Evolutionary conservation across 2,113 vertebrate genomes (phyloP).

Genomic region (Tilapia sparmanii): DNA sequence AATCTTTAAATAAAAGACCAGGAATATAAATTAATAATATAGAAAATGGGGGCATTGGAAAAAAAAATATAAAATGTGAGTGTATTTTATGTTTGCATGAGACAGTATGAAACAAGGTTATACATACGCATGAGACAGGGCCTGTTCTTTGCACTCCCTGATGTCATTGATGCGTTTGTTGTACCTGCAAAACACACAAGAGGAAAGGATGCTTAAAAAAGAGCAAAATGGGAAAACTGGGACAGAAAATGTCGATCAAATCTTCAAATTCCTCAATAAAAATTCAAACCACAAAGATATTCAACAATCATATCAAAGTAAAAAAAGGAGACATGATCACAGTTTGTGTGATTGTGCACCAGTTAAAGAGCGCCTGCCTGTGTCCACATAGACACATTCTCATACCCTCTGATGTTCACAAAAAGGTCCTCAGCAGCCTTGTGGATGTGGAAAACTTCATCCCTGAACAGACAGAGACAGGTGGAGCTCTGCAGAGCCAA

Average conservation of each 20-base stretch:
- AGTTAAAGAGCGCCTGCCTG: not conserved
- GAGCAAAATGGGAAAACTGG: not conserved
- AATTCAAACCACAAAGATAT: not conserved
- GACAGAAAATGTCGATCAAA: not conserved
- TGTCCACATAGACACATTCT: not conserved
- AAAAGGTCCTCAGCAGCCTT: constrained; percentile 97
- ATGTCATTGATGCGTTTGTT: constrained; percentile 99
- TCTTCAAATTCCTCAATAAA: not conserved
- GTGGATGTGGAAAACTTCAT: constrained; percentile 98
- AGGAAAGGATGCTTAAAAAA: not conserved
- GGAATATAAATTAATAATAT: not conserved
- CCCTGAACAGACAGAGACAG: constrained; percentile 94
- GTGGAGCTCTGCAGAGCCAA: constrained; percentile 97
- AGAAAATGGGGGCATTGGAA: not conserved
- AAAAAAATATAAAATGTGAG: not conserved
- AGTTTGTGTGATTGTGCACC: not conserved
- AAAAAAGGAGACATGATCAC: not conserved
- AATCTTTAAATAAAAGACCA: not conserved
- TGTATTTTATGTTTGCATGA: not conserved
- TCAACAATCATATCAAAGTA: not conserved
- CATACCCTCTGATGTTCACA: constrained; percentile 94
- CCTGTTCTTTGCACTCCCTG: constrained; percentile 95
- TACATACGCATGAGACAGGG: constrained; percentile 94
- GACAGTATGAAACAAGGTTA: not conserved
- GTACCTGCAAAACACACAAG: constrained; percentile 75